Base-by-base conservation (phyloP, 2,888 invertebrate species). In the Steinernema carpocapsae region DNA sequence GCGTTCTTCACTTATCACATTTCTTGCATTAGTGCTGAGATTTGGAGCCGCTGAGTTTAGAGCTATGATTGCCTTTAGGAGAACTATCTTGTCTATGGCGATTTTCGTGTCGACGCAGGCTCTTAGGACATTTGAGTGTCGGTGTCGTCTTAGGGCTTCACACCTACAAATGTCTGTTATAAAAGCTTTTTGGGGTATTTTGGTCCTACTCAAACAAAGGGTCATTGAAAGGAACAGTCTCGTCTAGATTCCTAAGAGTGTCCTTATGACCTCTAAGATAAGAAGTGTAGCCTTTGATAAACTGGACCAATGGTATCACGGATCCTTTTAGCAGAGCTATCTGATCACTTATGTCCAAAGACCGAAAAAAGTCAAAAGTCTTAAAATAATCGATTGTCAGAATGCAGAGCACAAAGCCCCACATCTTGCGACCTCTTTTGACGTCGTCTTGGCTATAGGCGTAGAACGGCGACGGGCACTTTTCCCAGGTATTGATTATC, bases 1-100 rank as follows among this genome's bases (percentile, higher is more conserved):
- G 12, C 76, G 22, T n/a, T 77, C 77, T 1, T 24, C 26, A 0
- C n/a, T 37, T 17, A 77, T 24, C 2, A 70, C 12, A 0, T 74
- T 64, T 6, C 46, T 6, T 7, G 43, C 77, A 19, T 0, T 29
- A 4, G 64, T 1, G 64, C 32, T 64, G 1, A 64, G 64, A 32
- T 64, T 32, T 6, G 32, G 64, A 17, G 64, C 64, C 3, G 64
- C 64, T 29, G 64, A 64, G 64, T 64, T 64, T 1, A 64, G 64
- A 1, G 32, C 14, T 29, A 64, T 64, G 29, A 64, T 64, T 32
- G 29, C 29, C 32, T 64, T 64, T 1, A 64, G 37, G 10, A 64
- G 64, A 17, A 64, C 64, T 1, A 64, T 29, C 64, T 64, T 64
- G 17, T 64, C 64, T 22, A 17, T 26, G 64, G 2, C 29, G 64